Evolutionary conservation across 2,113 vertebrate species (phyloP).

Genomic region (Setophaga petechia): DNA sequence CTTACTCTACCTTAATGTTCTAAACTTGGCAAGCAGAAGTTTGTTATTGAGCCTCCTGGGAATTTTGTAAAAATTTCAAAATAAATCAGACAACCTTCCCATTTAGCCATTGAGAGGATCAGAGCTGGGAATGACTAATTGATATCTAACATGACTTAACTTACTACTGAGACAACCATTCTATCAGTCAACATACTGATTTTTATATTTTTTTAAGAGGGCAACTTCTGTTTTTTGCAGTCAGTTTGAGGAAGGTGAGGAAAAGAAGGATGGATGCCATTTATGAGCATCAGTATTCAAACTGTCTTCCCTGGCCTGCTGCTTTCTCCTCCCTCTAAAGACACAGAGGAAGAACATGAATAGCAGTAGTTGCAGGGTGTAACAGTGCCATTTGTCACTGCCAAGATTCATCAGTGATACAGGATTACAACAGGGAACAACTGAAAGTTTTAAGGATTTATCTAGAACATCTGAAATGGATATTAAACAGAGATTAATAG

Average conservation of each 20-base stretch:
- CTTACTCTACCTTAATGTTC: not conserved
- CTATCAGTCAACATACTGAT: not conserved
- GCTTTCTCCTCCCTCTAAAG: not conserved
- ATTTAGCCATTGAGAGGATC: not conserved
- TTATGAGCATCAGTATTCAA: not conserved
- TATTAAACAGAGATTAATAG: constrained; percentile 54
- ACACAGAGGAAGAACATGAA: not conserved
- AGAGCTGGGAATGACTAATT: not conserved
- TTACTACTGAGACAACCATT: not conserved
- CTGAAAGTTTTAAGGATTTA: constrained; percentile 62
- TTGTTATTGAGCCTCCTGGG: not conserved
- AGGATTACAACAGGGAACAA: constrained; percentile 16
- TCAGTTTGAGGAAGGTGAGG: not conserved
- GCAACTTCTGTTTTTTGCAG: not conserved
- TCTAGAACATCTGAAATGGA: constrained; percentile 42
- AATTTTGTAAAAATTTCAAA: not conserved
- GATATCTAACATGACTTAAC: not conserved
- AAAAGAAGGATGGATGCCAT: not conserved
- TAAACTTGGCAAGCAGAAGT: not conserved
- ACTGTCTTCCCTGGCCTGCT: not conserved
- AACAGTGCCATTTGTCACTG: constrained; percentile 46
- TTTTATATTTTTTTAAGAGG: not conserved
- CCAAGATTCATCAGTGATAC: constrained; percentile 32
- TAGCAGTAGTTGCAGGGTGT: not conserved
- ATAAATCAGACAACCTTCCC: not conserved